These are phyloP conservation scores for Nephrotoma guestfalica DNA, from an alignment of 2,888 invertebrate species.

Conservation along the genomic window DNA sequence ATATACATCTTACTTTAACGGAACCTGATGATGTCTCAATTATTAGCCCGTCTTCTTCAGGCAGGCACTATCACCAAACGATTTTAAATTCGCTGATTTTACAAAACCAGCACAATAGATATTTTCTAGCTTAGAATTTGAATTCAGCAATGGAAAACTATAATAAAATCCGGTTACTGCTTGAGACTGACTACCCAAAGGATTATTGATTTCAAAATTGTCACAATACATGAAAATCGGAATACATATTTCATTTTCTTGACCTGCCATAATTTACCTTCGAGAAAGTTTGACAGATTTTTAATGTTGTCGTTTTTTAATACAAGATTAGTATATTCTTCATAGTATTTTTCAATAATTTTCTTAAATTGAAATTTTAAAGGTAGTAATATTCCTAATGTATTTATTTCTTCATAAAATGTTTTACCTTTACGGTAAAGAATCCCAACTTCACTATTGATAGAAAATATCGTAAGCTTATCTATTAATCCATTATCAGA, in stretches of 20 bases:
- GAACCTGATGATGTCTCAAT: conserved; percentile 9
- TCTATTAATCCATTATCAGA: no score
- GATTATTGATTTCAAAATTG: conserved; percentile 8
- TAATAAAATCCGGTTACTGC: conserved; percentile 7
- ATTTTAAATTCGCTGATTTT: background rate
- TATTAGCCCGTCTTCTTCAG: conserved; percentile 15
- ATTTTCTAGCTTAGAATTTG: background rate
- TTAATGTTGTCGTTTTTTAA: no score
- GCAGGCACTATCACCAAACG: conserved; percentile 13
- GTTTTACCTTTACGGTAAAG: background rate
- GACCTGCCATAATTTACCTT: background rate
- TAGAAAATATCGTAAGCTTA: background rate
- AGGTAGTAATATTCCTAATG: background rate
- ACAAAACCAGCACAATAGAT: background rate
- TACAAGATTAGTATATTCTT: no score
- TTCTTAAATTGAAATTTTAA: background rate
- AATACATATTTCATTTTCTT: background rate
- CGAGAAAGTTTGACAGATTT: background rate
- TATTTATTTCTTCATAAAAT: background rate
- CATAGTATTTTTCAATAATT: background rate
- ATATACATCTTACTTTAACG: conserved; percentile 9
- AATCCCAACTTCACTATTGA: background rate
- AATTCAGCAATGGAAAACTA: background rate
- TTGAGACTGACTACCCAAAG: conserved; percentile 8
- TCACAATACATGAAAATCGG: conserved; percentile 4